phyloP scores from a whole-genome alignment of 1,140 invertebrate species.

The Heliothis virescens region DNA sequence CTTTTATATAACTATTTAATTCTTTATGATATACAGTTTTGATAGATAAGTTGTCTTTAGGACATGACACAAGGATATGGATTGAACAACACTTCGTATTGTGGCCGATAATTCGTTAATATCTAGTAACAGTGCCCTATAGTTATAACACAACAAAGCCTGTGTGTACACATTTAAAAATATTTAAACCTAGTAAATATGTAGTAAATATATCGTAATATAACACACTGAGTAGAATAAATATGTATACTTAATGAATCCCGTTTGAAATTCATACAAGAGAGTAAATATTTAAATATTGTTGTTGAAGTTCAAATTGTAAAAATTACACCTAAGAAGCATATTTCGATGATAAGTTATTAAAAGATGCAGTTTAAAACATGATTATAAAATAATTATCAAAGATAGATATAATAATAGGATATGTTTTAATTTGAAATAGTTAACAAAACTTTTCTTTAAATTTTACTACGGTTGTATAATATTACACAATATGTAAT shows the following conservation, averaged over 20 bases:
- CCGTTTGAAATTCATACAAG: slow-evolving; percentile 3
- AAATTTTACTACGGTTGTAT: slow-evolving; percentile 11
- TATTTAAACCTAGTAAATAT: slow-evolving; percentile 14
- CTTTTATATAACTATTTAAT: slow-evolving; percentile 13
- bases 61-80: slow-evolving; percentile 26
- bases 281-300: slow-evolving; percentile 6
- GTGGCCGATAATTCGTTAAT: slow-evolving; percentile 42
- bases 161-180: slow-evolving; percentile 39
- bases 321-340: neutral
- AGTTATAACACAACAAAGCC: slow-evolving; percentile 37
- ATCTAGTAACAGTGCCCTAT: slow-evolving; percentile 37
- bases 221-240: neutral
- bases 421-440: slow-evolving; percentile 29
- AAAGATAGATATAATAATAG: slow-evolving; percentile 13
- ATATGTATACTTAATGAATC: neutral
- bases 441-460: slow-evolving; percentile 16
- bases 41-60: neutral
- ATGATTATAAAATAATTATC: neutral
- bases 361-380: neutral
- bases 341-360: slow-evolving; percentile 22
- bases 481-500: slow-evolving; percentile 1
- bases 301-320: neutral
- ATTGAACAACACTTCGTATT: slow-evolving; percentile 34
- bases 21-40: slow-evolving; percentile 23
- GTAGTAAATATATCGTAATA: neutral